These are phyloP conservation scores for Hirudinaria manillensis DNA, from an alignment of 2,888 invertebrate species.

Conservation along the genomic window DNA sequence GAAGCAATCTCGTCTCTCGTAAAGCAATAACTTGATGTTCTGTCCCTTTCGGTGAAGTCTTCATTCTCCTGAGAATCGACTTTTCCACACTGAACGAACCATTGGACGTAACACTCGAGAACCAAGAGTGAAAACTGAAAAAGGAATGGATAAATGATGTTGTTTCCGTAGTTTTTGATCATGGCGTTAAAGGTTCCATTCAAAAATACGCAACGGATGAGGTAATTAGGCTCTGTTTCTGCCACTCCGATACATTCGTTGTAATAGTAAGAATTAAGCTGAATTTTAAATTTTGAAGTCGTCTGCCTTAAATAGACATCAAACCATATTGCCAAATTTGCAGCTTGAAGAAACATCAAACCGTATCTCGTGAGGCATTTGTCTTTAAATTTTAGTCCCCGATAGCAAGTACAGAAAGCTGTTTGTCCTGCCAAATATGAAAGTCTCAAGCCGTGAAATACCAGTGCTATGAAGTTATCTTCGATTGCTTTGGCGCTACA, in stretches of 20 bases:
- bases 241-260: background rate
- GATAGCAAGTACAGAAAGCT: slow-evolving; percentile 20
- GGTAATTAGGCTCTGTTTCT: background rate
- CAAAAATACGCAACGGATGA: slow-evolving; percentile 6
- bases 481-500: background rate
- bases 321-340: slow-evolving; percentile 31
- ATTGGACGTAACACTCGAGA: slow-evolving; percentile 18
- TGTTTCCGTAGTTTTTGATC: background rate
- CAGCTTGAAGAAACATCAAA: slow-evolving; percentile 25
- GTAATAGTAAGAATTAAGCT: background rate
- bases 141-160: slow-evolving; percentile 14
- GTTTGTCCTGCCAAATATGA: slow-evolving; percentile 21
- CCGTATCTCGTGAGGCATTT: slow-evolving; percentile 11
- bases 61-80: background rate
- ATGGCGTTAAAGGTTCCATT: slow-evolving; percentile 3
- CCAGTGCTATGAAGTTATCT: background rate
- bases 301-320: slow-evolving; percentile 33
- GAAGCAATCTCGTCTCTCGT: background rate
- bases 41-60: background rate
- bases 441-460: slow-evolving; percentile 24
- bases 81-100: slow-evolving; percentile 23
- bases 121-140: slow-evolving; percentile 26
- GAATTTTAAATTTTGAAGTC: background rate
- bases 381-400: slow-evolving; percentile 8
- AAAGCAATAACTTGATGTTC: background rate